Conservation (phyloP, 30 jellyfish, hydroid and myxozoan genomes). For the Chironex yamaguchii region DNA sequence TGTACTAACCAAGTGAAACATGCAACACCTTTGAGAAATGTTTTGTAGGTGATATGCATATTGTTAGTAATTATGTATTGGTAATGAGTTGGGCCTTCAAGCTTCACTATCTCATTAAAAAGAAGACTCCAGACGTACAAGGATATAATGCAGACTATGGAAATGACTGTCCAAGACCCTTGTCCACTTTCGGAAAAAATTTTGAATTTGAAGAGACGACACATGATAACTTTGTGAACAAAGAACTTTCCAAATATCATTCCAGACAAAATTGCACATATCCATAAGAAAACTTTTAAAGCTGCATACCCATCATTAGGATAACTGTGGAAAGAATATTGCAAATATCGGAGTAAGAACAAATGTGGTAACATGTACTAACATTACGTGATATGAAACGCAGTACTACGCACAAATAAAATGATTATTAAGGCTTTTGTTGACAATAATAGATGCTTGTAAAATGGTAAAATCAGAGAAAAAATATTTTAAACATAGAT, state of each 20-base stretch:
- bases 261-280: conserved; percentile 37
- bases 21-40: conserved; percentile 64
- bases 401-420: too few relatives aligned
- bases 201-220: conserved; percentile 23
- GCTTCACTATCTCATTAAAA: conserved; percentile 20
- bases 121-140: conserved; percentile 41
- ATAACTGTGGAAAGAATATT: not conserved
- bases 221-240: conserved; percentile 34
- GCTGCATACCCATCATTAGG: conserved; percentile 31
- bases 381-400: too few relatives aligned
- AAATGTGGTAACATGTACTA: too few relatives aligned
- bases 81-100: not conserved
- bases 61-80: conserved; percentile 26
- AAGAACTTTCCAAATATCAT: conserved; percentile 37
- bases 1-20: conserved; percentile 28
- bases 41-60: conserved; percentile 43
- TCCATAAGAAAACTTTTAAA: conserved; percentile 23
- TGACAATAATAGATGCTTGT: too few relatives aligned
- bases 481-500: too few relatives aligned
- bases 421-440: too few relatives aligned
- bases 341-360: not conserved
- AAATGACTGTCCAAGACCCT: conserved; percentile 74
- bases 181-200: conserved; percentile 32
- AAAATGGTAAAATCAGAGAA: too few relatives aligned
- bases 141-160: conserved; percentile 19